Evolutionary conservation across 2,888 invertebrate genomes (phyloP), one percentile per base, ranked within the genome.

Genomic region (Cheilosia urbana): DNA sequence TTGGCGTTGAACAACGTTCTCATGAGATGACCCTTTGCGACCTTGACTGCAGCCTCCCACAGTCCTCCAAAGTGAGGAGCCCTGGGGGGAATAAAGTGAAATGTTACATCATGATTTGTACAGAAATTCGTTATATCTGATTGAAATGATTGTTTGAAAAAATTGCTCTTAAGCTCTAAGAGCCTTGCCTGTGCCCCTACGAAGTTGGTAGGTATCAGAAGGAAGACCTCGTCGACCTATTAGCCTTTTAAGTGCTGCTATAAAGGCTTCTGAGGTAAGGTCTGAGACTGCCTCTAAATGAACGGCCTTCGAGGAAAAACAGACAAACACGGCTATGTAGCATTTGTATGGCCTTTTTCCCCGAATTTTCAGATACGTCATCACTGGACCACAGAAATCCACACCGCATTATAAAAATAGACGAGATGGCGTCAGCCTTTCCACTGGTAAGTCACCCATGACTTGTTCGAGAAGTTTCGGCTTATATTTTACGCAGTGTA

Each of bases 331-430:
- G 0, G 30, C 30, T 2, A 27, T 27, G 4, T 27, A 30, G 7
- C 30, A 30, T 30, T 84, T 81, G 21, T 73, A 58, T 4, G 77
- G 77, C 34, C 53, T 65, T 42, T 76, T 80, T 13, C 78, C 84
- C n/a, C 87, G 73, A 27, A 87, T 87, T n/a, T 55, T 57, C 9
- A 73, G 24, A 24, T 60, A 63, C 7, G 57, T 72, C 47, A 69
- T 47, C 3, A 87, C 73, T 53, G 87, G 69, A 37, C 81, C 77
- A 49, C 75, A 85, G 17, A 79, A 88, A n/a, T 82, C 77, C 9
- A 83, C 55, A 30, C 49, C 80, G 27, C 80, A 87, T 6, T 51
- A 40, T 11, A 51, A 58, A n/a, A 82, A 82, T 7, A 76, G 75
- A 21, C 81, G 65, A 15, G 65, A 65, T 58, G 71, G 34, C 30